Conservation (phyloP, 2,797 vertebrate species). For the Clarias pachynema region DNA sequence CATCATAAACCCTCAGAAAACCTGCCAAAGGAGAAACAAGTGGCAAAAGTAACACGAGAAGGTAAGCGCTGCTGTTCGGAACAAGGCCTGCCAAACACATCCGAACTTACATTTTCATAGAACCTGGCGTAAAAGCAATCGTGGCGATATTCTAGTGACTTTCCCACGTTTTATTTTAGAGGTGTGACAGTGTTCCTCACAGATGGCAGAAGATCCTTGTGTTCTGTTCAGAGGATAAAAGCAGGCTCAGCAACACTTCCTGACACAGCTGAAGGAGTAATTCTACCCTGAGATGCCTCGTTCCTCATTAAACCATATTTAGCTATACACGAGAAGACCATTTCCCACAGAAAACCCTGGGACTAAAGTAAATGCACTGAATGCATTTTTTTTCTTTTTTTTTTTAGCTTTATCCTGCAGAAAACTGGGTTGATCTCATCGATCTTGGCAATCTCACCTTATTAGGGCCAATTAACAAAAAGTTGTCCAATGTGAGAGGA, state of each 20-base stretch:
- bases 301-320: conserved; percentile 53
- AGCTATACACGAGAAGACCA: conserved; percentile 27
- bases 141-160: conserved; percentile 49
- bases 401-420: background rate
- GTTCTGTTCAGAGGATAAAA: conserved; percentile 51
- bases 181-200: conserved; percentile 44
- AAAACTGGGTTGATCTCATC: conserved; percentile 25
- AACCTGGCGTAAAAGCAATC: conserved; percentile 23
- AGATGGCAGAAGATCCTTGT: conserved; percentile 55
- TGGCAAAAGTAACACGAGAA: conserved; percentile 43
- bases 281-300: conserved; percentile 30
- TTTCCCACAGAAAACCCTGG: conserved; percentile 18
- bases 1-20: conserved; percentile 56
- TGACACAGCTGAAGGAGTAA: conserved; percentile 51
- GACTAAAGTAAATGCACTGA: background rate
- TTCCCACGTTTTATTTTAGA: conserved; percentile 55
- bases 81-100: conserved; percentile 23
- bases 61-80: conserved; percentile 31
- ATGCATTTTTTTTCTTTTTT: background rate
- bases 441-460: conserved; percentile 15
- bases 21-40: conserved; percentile 42
- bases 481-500: background rate
- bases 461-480: conserved; percentile 34
- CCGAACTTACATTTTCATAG: conserved; percentile 32
- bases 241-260: conserved; percentile 53